Conservation (phyloP, 2,797 vertebrate species). For the Poeciliopsis presidionis region DNA sequence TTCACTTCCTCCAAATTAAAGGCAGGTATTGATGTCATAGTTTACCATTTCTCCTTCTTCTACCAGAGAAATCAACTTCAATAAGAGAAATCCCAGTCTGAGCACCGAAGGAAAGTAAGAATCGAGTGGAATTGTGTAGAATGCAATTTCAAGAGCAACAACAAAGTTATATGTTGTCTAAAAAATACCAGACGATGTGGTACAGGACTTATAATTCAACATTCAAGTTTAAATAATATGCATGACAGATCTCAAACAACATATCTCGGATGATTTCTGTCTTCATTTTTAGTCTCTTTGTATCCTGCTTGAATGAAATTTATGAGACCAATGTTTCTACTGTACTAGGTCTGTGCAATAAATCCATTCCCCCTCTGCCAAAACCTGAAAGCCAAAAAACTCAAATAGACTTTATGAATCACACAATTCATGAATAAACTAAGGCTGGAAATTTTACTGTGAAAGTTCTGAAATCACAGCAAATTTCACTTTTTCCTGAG, state of each 20-base stretch:
- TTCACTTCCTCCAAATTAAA: no score
- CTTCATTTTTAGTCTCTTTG: background rate
- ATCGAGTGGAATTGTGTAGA: no score
- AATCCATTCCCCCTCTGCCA: background rate
- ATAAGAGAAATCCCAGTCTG: no score
- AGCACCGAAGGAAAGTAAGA: no score
- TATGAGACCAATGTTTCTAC: background rate
- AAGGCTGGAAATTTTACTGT: background rate
- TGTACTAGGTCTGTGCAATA: background rate
- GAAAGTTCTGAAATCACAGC: background rate
- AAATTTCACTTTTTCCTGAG: conserved; percentile 19
- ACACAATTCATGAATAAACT: conserved; percentile 8
- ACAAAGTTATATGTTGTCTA: conserved; percentile 54
- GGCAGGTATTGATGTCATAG: no score
- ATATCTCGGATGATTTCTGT: background rate
- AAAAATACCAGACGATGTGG: conserved; percentile 44
- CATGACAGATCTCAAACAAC: background rate
- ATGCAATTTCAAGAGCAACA: conserved; percentile 43
- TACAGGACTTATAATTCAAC: conserved; percentile 1
- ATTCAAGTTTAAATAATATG: background rate
- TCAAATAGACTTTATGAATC: conserved; percentile 5
- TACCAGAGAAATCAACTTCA: no score
- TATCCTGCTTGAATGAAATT: conserved; percentile 1
- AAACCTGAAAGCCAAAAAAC: conserved; percentile 9
- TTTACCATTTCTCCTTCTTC: no score